Conservation (phyloP, 2,888 invertebrate species). For the Phortica magna region DNA sequence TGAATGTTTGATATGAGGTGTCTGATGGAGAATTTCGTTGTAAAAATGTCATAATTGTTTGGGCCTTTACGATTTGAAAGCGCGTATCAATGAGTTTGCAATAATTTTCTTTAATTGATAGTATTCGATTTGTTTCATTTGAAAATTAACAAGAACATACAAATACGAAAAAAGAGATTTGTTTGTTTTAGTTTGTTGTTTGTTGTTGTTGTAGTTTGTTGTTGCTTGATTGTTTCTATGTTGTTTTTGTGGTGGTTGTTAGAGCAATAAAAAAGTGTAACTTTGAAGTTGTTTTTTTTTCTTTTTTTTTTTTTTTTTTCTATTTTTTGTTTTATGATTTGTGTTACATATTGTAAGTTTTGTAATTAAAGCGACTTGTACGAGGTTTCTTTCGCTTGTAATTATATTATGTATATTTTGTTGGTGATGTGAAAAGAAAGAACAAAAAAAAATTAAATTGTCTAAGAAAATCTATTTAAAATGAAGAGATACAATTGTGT, state of each 20-base stretch:
- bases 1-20: slow-evolving; percentile 19
- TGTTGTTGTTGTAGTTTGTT: slow-evolving; percentile 43
- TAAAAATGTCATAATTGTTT: slow-evolving; percentile 23
- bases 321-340: slow-evolving; percentile 27
- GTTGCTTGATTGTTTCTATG: slow-evolving; percentile 50
- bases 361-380: slow-evolving; percentile 9
- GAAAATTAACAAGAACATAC: slow-evolving; percentile 78
- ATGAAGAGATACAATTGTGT: not conserved
- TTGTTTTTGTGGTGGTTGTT: slow-evolving; percentile 56
- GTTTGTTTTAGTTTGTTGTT: slow-evolving; percentile 48
- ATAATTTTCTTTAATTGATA: slow-evolving; percentile 77
- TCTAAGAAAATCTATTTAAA: slow-evolving; percentile 1
- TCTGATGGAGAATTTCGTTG: too few relatives aligned
- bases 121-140: slow-evolving; percentile 66
- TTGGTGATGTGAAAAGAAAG: slow-evolving; percentile 1
- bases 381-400: slow-evolving; percentile 6
- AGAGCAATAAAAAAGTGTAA: slow-evolving; percentile 38
- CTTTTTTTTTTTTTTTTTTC: slow-evolving; percentile 14
- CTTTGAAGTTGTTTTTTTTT: slow-evolving; percentile 40
- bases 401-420: slow-evolving; percentile 27
- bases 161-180: slow-evolving; percentile 78
- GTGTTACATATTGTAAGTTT: slow-evolving; percentile 17
- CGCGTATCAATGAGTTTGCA: slow-evolving; percentile 76
- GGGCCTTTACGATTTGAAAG: slow-evolving; percentile 58
- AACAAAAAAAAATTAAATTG: not conserved